Evolutionary conservation across 2,797 vertebrate genomes (phyloP), one percentile per base, ranked within the genome.

Genomic region (Anas georgica): DNA sequence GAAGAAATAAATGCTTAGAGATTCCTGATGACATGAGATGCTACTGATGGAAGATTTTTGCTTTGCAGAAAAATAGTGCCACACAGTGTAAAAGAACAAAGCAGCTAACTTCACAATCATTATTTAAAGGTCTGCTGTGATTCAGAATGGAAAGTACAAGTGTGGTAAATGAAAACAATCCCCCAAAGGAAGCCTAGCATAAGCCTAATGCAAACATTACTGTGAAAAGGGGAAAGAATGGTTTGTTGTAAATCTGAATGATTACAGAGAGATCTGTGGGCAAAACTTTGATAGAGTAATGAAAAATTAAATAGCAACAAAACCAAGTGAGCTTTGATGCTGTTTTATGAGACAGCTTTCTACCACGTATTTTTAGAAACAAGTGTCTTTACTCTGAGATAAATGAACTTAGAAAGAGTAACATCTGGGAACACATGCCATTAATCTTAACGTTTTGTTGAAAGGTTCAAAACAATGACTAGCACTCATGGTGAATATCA

Each of bases 401-500:
- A 94, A 96, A 93, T 39, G 21, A 88, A 88, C 50, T 91, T 76
- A 63, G 83, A 90, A 55, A 88, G 60, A 89, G 86, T 22, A 97
- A 95, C 92, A 96, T 96, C 94, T 96, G 85, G 94, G 94, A 95
- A 96, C 4, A 29, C 55, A 45, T 26, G 48, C n/a, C 95, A 97
- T 97, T 89, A 94, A 88, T 86, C 89, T 93, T 85, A 89, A 72
- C 67, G 75, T 97, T 96, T 96, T 91, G 95, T 94, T 94, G 89
- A 95, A 95, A 97, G 70, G 93, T 83, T 79, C 64, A n/a, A 82
- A 83, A 59, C 90, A 95, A 95, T 83, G 83, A 90, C 63, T 1
- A 0, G 28, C 73, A 96, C 94, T 97, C 91, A 60, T 0, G 17
- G 91, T 94, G 78, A 91, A 97, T 96, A 92, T 95, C 92, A 88